Conservation (phyloP, 2,797 vertebrate genomes). For the Anas georgica region DNA sequence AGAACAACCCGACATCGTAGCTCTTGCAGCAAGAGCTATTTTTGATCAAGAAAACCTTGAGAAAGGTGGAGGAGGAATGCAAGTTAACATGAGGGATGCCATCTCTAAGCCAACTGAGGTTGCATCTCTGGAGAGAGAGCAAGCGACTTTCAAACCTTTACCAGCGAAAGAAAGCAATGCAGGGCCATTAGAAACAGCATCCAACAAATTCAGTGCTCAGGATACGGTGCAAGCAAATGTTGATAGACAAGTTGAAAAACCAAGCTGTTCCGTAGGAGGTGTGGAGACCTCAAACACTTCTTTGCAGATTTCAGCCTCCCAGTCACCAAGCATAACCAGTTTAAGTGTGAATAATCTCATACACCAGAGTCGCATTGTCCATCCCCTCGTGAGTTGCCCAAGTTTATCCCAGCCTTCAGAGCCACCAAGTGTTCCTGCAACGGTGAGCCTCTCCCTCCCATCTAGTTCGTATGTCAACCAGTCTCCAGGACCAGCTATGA, state of each 20-base stretch:
- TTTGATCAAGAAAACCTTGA: conserved; percentile 90
- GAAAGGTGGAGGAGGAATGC: conserved; percentile 68
- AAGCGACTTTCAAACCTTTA: conserved; percentile 80
- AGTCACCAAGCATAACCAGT: conserved; percentile 85
- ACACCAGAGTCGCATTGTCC: conserved; percentile 83
- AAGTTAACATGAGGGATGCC: conserved; percentile 52
- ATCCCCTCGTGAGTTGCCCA: conserved; percentile 85
- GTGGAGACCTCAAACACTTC: conserved; percentile 76
- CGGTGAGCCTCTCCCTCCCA: conserved; percentile 80
- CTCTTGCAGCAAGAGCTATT: conserved; percentile 89
- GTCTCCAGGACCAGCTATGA: conserved; percentile 81
- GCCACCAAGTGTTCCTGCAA: conserved; percentile 60
- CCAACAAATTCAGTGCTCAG: conserved; percentile 79
- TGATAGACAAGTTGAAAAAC: conserved; percentile 80
- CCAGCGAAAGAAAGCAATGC: conserved; percentile 69
- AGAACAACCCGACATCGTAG: conserved; percentile 94
- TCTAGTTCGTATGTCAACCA: conserved; percentile 82
- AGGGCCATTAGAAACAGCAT: conserved; percentile 75
- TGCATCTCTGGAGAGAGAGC: conserved; percentile 79
- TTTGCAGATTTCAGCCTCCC: conserved; percentile 84
- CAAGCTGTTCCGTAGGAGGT: conserved; percentile 76
- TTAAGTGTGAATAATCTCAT: conserved; percentile 95
- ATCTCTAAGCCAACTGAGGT: conserved; percentile 72
- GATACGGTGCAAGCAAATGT: conserved; percentile 68
- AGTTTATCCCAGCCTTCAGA: conserved; percentile 78